A percentile compares a stretch with the other conserved stretches of the same genome.
Evolutionary conservation across 2,113 vertebrate genomes (phyloP).

Genomic region (Oceanodroma tethys): DNA sequence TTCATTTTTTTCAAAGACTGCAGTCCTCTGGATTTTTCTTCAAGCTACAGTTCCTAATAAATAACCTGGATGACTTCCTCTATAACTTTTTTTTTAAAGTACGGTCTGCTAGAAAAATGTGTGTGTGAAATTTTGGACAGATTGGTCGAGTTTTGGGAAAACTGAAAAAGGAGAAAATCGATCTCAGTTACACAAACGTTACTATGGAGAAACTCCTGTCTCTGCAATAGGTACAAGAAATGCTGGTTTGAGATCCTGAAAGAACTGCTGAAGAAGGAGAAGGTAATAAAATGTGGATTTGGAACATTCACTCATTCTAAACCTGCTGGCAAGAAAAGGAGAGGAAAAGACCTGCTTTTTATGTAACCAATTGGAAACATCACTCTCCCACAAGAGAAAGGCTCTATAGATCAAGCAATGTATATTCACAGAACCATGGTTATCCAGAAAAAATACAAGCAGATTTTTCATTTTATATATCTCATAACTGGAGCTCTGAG

Average conservation of each 20-base stretch:
- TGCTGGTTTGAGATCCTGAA: neutral
- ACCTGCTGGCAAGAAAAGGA: conserved; percentile 9
- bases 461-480: neutral
- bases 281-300: conserved; percentile 21
- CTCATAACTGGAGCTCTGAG: neutral
- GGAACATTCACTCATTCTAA: conserved; percentile 9
- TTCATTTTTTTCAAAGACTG: neutral
- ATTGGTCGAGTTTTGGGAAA: neutral
- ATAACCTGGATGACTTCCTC: neutral
- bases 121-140: neutral
- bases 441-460: neutral
- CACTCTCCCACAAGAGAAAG: neutral
- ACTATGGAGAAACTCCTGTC: neutral
- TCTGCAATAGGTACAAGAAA: neutral
- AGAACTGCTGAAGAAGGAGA: neutral
- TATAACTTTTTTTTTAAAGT: neutral
- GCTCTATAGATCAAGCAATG: neutral
- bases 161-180: neutral
- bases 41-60: neutral
- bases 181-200: neutral
- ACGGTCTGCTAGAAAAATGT: neutral
- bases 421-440: neutral
- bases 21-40: neutral
- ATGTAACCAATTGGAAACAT: neutral
- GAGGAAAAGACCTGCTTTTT: neutral